Conservation (phyloP, 2,888 invertebrate species). For the Mystacides longicornis region DNA sequence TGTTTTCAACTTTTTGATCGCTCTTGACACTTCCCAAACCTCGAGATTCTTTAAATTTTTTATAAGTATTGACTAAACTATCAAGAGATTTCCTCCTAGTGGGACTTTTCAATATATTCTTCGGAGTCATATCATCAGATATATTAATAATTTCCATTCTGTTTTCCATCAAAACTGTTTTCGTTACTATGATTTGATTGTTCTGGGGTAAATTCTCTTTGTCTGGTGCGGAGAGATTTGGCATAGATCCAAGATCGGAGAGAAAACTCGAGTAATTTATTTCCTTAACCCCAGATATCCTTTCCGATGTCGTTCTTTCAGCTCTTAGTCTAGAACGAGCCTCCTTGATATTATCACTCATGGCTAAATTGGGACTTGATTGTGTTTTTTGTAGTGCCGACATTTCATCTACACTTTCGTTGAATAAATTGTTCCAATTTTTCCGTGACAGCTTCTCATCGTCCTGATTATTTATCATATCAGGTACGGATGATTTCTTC, state of each 20-base stretch:
- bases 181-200: background rate
- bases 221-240: constrained; percentile 10
- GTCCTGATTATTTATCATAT: background rate
- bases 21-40: constrained; percentile 5
- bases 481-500: constrained; percentile 4
- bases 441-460: constrained; percentile 11
- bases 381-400: constrained; percentile 13
- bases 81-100: constrained; percentile 9
- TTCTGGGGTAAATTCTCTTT: constrained; percentile 12
- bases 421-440: constrained; percentile 15
- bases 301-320: constrained; percentile 5
- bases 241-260: constrained; percentile 12
- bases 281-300: constrained; percentile 18
- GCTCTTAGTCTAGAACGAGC: background rate
- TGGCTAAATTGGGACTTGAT: constrained; percentile 13
- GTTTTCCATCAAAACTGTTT: constrained; percentile 8
- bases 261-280: constrained; percentile 19
- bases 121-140: background rate
- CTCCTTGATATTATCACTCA: background rate
- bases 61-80: constrained; percentile 10
- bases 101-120: constrained; percentile 5
- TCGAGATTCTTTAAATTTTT: constrained; percentile 15
- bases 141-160: constrained; percentile 1
- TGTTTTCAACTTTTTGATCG: constrained; percentile 4
- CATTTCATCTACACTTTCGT: constrained; percentile 8